These are phyloP conservation scores for Drosophila mulleri DNA, from an alignment of 2,888 invertebrate species.

Conservation along the genomic window DNA sequence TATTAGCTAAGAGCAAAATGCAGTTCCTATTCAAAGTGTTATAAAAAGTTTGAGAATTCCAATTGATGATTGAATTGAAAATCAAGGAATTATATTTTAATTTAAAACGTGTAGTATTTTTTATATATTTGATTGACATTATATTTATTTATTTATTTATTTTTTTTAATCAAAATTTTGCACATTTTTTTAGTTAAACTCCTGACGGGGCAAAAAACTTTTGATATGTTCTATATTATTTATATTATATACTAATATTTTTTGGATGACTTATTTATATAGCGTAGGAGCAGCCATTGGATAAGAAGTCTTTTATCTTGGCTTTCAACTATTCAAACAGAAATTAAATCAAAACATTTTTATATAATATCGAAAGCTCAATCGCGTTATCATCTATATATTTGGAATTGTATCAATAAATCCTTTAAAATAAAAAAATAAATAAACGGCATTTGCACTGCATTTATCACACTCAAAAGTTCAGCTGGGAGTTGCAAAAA, in stretches of 20 bases:
- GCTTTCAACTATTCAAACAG: too few species aligned
- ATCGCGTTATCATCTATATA: background rate
- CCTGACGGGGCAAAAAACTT: too few species aligned
- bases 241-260: too few species aligned
- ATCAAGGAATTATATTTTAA: too few species aligned
- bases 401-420: background rate
- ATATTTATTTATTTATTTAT: too few species aligned
- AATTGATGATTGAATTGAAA: too few species aligned
- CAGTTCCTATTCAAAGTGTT: background rate
- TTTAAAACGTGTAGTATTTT: too few species aligned
- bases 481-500: conserved; percentile 30
- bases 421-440: too few species aligned
- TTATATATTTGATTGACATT: too few species aligned
- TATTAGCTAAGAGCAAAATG: background rate
- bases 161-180: too few species aligned
- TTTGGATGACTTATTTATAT: background rate
- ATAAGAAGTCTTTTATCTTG: background rate
- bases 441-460: conserved; percentile 11
- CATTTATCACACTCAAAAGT: conserved; percentile 19
- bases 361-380: background rate
- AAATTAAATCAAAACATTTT: background rate
- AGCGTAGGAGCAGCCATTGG: background rate
- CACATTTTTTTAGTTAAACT: too few species aligned
- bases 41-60: background rate
- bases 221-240: too few species aligned